Evolutionary conservation across 2,113 vertebrate genomes (phyloP), one percentile per base, ranked within the genome.

Genomic region (Takifugu bimaculatus): DNA sequence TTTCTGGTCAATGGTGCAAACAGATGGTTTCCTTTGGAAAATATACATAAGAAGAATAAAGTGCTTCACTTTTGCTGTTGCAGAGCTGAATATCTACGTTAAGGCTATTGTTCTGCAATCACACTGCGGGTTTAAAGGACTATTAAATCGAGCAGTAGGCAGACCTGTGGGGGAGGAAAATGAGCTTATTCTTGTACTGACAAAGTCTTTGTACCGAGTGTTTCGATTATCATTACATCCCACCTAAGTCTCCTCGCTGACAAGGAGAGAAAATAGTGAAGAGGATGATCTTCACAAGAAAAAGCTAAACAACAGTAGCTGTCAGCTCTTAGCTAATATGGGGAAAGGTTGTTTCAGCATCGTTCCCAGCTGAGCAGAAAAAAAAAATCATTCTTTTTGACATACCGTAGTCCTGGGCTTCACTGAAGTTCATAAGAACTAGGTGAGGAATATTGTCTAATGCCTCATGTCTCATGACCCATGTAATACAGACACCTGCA

Each of bases 31-130:
- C 65, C 74, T 10, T 39, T 6, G 35, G 7, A 10, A 39, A 39
- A 39, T 39, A 32, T 32, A 68, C 57, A 49, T 65, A 27, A 70
- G 44, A 29, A 9, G 32, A 14, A 20, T n/a, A 11, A 26, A 67
- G 3, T 32, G 25, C 15, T 47, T 29, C 29, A 29, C 68, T 15
- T 60, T 54, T 20, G 48, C 56, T 59, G 61, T 54, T 65, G 28
- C 65, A 67, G 60, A 57, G 56, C 55, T 62, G 56, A 68, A 55
- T 77, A 63, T 70, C 52, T 70, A 63, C 64, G 63, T 42, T 27
- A 74, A 57, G 29, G 57, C 60, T 68, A 71, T 78, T 79, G 60
- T 81, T 82, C 62, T 64, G 66, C 68, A 55, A 64, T 80, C 68
- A 29, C 47, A n/a, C 60, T 65, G 74, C 54, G 54, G 65, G 73